These are phyloP conservation scores for Clinocottus analis DNA, from an alignment of 2,113 vertebrate genomes.

Conservation along the genomic window DNA sequence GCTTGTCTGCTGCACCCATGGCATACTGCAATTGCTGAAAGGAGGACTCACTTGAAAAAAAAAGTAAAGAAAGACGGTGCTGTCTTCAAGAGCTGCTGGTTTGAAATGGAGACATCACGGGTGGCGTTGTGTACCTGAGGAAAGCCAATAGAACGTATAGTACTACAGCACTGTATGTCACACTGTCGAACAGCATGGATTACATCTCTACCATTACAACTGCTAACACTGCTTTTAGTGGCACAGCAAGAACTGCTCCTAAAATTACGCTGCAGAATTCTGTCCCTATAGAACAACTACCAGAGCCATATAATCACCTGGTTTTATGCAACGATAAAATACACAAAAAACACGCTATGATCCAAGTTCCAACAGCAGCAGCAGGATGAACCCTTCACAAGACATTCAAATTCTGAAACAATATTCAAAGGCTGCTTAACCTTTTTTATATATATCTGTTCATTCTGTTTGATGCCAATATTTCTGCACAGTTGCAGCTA, in stretches of 20 bases:
- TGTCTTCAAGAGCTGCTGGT: conserved; percentile 23
- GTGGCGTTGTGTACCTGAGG: conserved; percentile 8
- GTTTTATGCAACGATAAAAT: background rate
- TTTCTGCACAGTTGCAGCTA: background rate
- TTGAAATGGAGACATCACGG: conserved; percentile 52
- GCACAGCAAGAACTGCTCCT: background rate
- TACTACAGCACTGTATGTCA: too few species aligned
- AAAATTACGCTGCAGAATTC: background rate
- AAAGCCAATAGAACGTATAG: conserved; percentile 5
- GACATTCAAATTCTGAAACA: too few species aligned
- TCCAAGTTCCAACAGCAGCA: background rate
- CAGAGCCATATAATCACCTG: background rate
- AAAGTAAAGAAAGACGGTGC: conserved; percentile 11
- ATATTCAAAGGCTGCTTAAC: too few species aligned
- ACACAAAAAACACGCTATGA: background rate
- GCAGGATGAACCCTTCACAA: background rate
- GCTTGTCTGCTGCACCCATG: conserved; percentile 64
- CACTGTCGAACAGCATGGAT: background rate
- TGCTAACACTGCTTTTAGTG: background rate
- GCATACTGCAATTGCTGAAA: conserved; percentile 47
- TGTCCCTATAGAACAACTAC: background rate
- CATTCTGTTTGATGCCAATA: background rate
- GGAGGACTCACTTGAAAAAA: conserved; percentile 37
- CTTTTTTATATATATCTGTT: too few species aligned
- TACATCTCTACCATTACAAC: background rate